Conservation (phyloP, 2,797 vertebrate species). For the Pyrrhura leucotis region DNA sequence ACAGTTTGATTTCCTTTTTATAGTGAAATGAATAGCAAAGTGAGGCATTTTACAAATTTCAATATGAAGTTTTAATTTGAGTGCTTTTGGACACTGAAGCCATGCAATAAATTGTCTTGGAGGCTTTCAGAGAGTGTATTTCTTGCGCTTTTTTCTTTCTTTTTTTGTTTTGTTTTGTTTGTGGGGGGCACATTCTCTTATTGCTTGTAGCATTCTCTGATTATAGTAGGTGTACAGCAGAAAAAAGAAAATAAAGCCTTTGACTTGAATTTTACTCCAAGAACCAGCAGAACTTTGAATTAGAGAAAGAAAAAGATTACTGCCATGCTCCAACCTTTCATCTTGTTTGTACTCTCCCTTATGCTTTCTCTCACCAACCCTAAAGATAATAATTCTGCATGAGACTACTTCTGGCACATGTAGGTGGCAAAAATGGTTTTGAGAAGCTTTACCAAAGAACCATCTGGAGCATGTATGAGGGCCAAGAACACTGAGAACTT, state of each 20-base stretch:
- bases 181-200: neutral
- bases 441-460: conserved; percentile 24
- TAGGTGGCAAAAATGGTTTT: neutral
- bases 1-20: neutral
- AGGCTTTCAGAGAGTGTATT: neutral
- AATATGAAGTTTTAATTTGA: neutral
- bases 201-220: neutral
- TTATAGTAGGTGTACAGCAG: neutral
- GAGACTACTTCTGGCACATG: neutral
- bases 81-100: neutral
- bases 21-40: neutral
- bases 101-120: neutral
- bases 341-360: neutral
- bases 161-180: neutral
- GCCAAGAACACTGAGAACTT: conserved; percentile 8
- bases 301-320: neutral
- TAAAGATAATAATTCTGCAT: neutral
- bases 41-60: neutral
- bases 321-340: neutral
- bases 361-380: neutral
- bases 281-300: neutral
- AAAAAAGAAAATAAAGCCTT: neutral
- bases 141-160: neutral
- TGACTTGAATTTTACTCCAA: neutral
- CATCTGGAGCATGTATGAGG: neutral